phyloP scores from a whole-genome alignment of 2,888 invertebrate species.

The Cephonodes hylas region DNA sequence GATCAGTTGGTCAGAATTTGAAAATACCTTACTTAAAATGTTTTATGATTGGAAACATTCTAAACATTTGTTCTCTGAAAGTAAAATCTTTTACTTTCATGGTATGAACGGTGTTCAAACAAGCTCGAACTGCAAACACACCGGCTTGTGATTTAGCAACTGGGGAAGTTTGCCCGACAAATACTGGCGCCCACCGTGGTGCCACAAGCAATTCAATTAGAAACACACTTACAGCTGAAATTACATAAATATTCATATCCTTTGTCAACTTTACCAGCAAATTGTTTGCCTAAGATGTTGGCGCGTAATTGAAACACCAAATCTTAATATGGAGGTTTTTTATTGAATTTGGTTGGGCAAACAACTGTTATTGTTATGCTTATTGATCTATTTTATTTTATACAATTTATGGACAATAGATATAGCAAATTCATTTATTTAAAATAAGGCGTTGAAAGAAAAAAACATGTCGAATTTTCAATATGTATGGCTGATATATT shows the following conservation, averaged over 20 bases:
- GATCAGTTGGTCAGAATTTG: too few relatives aligned
- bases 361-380: too few relatives aligned
- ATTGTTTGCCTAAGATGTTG: slow-evolving; percentile 18
- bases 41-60: too few relatives aligned
- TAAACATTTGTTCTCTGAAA: neutral
- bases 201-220: slow-evolving; percentile 47
- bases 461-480: too few relatives aligned
- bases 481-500: too few relatives aligned
- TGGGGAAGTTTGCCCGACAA: slow-evolving; percentile 48
- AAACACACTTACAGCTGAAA: slow-evolving; percentile 42
- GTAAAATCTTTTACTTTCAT: slow-evolving; percentile 5
- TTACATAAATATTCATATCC: slow-evolving; percentile 55
- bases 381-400: too few relatives aligned
- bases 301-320: neutral
- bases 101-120: slow-evolving; percentile 27
- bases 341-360: neutral
- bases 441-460: too few relatives aligned
- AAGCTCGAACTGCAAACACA: slow-evolving; percentile 36
- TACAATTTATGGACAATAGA: too few relatives aligned
- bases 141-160: slow-evolving; percentile 35
- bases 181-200: slow-evolving; percentile 43
- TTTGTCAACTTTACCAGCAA: slow-evolving; percentile 24
- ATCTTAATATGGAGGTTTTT: neutral
- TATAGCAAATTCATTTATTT: too few relatives aligned
- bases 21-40: too few relatives aligned